phyloP scores from a whole-genome alignment of 2,113 vertebrate genomes.

The Osmerus mordax region DNA sequence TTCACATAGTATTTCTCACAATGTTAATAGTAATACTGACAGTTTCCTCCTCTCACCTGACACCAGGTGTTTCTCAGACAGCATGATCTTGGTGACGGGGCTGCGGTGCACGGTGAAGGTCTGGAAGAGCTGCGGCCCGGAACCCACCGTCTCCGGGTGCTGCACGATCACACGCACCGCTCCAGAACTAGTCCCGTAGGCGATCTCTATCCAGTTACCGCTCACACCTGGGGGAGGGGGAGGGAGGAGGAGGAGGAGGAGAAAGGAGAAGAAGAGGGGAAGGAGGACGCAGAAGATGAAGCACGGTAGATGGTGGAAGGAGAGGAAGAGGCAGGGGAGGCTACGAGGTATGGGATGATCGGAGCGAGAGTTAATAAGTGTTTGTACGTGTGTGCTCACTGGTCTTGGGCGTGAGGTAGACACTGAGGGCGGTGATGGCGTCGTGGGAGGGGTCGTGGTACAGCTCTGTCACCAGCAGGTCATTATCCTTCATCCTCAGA shows the following conservation, averaged over 20 bases:
- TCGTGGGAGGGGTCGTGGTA: constrained; percentile 97
- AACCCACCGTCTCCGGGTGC: constrained; percentile 94
- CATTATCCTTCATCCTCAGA: constrained; percentile 95
- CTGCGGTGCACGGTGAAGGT: constrained; percentile 96
- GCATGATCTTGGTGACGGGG: constrained; percentile 95
- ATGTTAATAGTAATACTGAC: no score
- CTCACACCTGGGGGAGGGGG: constrained; percentile 81
- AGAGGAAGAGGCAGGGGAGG: no score
- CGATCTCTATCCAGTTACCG: constrained; percentile 98
- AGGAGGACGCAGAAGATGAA: background rate
- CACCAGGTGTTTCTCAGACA: constrained; percentile 95
- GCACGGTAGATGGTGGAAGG: background rate
- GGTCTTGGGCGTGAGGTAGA: constrained; percentile 98
- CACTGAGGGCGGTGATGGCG: constrained; percentile 93
- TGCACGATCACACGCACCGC: constrained; percentile 95
- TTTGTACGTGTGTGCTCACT: constrained; percentile 73
- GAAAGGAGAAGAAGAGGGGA: background rate
- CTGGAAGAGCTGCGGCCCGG: constrained; percentile 95
- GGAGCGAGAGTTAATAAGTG: background rate
- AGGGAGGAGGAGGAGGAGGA: background rate
- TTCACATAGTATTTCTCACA: background rate
- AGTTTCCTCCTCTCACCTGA: constrained; percentile 76
- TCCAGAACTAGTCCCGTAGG: constrained; percentile 94
- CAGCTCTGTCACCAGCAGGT: constrained; percentile 93
- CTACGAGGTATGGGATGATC: background rate